Evolutionary conservation across 2,888 invertebrate species (phyloP).

Genomic region (Drosophila lutescens): DNA sequence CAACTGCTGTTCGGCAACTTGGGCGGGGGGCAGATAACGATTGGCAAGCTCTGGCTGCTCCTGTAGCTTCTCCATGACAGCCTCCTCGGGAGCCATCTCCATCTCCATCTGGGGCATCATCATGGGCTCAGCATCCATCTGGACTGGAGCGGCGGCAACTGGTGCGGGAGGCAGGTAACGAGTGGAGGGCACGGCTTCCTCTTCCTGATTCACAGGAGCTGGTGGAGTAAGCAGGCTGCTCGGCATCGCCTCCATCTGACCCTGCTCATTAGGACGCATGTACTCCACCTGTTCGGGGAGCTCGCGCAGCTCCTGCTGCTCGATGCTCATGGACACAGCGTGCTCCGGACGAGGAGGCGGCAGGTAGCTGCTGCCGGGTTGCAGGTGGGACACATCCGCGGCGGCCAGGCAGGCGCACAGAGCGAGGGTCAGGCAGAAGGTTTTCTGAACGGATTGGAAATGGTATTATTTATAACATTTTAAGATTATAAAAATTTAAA

Average conservation of each 20-base stretch:
- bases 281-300: slow-evolving; percentile 78
- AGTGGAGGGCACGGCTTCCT: slow-evolving; percentile 42
- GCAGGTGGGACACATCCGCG: slow-evolving; percentile 76
- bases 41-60: slow-evolving; percentile 31
- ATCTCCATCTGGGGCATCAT: slow-evolving; percentile 51
- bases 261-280: slow-evolving; percentile 52
- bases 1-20: slow-evolving; percentile 34
- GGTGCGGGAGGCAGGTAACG: slow-evolving; percentile 64
- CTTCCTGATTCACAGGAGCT: slow-evolving; percentile 35
- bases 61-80: slow-evolving; percentile 29
- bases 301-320: slow-evolving; percentile 75
- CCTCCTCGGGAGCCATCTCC: slow-evolving; percentile 38
- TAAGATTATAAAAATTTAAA: no score
- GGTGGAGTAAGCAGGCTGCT: slow-evolving; percentile 67
- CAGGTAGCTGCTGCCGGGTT: slow-evolving; percentile 61
- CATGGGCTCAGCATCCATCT: slow-evolving; percentile 35
- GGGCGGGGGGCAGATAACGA: slow-evolving; percentile 58
- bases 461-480: no score
- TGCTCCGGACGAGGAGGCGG: slow-evolving; percentile 68
- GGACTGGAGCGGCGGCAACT: not conserved
- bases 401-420: slow-evolving; percentile 55
- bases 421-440: slow-evolving; percentile 45
- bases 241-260: slow-evolving; percentile 58
- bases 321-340: slow-evolving; percentile 71
- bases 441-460: slow-evolving; percentile 37